Evolutionary conservation across 1,140 invertebrate species (phyloP), one percentile per base, ranked within the genome.

Genomic region (Bombus breviceps): DNA sequence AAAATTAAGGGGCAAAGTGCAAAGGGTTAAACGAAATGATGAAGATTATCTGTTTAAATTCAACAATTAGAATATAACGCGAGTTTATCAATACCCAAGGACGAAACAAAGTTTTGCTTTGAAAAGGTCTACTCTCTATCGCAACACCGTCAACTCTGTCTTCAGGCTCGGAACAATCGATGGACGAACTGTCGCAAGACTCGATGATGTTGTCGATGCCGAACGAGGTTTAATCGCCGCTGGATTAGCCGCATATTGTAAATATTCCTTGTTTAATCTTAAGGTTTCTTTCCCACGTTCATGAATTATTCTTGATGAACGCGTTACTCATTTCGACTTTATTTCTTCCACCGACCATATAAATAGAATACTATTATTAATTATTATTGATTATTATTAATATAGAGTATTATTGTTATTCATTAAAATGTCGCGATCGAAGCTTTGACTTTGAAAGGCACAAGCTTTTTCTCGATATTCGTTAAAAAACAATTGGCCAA

Each of bases 151-250:
- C 86, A 80, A 85, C 93, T 92, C 94, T 95, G 89, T 95, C 96
- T 96, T 92, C 95, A 97, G 97, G 97, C 92, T 97, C 97, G n/a
- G 95, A 96, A 87, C 92, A 95, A 86, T 97, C 97, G 76, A 96
- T 98, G 96, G 97, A 98, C 95, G 97, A 98, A 92, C 94, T 98
- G 25, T 98, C 97, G 13, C 97, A 98, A 93, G 97, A 98, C 92
- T 98, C 97, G 22, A 97, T 97, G 89, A 96, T 98, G 92, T 96
- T 97, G 91, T 97, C 97, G 92, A 97, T 97, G 97, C 97, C 97
- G 93, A 97, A 96, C 87, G 97, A 97, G 95, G 97, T 97, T 87
- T 91, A 91, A 91, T 89, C 64, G 73, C 69, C 68, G 73, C 59
- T 57, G 37, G 76, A 66, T 69, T 81, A 34, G 37, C 41, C 39